A percentile compares a stretch with the other conserved stretches of the same genome.
Conservation (phyloP, 1,140 invertebrate genomes). For the Chrysopa pallens region DNA sequence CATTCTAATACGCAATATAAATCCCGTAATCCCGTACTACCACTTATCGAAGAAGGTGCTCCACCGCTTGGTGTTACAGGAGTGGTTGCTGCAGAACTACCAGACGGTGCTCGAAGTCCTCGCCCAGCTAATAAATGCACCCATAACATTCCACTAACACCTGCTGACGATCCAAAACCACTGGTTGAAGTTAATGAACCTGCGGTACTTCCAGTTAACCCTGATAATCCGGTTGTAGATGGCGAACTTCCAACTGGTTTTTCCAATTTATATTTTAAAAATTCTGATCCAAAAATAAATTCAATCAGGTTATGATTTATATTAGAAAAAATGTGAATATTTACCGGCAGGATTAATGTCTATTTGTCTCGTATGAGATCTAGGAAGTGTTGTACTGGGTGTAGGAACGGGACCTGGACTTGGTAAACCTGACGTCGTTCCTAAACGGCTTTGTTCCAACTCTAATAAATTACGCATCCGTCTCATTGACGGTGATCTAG, state of each 20-base stretch:
- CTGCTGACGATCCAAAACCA: slow-evolving; percentile 21
- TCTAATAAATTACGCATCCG: slow-evolving; percentile 65
- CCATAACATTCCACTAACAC: slow-evolving; percentile 78
- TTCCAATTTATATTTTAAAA: slow-evolving; percentile 82
- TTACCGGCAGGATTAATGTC: slow-evolving; percentile 73
- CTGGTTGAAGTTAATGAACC: slow-evolving; percentile 18
- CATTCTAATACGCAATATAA: slow-evolving; percentile 94
- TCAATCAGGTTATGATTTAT: not conserved
- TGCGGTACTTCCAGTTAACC: slow-evolving; percentile 18
- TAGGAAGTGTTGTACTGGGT: slow-evolving; percentile 54
- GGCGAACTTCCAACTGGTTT: slow-evolving; percentile 34
- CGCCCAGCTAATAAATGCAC: slow-evolving; percentile 79
- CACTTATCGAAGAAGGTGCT: slow-evolving; percentile 19
- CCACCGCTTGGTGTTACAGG: slow-evolving; percentile 41
- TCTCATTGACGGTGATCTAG: slow-evolving; percentile 50
- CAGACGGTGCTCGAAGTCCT: slow-evolving; percentile 60
- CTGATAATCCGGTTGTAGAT: slow-evolving; percentile 25
- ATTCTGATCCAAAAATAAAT: slow-evolving; percentile 37
- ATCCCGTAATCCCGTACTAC: slow-evolving; percentile 52
- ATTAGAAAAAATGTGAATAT: slow-evolving; percentile 6
- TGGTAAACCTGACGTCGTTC: slow-evolving; percentile 22
- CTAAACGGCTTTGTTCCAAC: slow-evolving; percentile 34
- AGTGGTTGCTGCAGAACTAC: slow-evolving; percentile 41
- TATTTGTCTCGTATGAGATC: slow-evolving; percentile 44
- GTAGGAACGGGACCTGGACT: slow-evolving; percentile 48